Percentiles rank a stretch among this genome's conserved stretches.
Evolutionary conservation across 2,797 vertebrate species (phyloP).

Genomic region (Coluber constrictor): DNA sequence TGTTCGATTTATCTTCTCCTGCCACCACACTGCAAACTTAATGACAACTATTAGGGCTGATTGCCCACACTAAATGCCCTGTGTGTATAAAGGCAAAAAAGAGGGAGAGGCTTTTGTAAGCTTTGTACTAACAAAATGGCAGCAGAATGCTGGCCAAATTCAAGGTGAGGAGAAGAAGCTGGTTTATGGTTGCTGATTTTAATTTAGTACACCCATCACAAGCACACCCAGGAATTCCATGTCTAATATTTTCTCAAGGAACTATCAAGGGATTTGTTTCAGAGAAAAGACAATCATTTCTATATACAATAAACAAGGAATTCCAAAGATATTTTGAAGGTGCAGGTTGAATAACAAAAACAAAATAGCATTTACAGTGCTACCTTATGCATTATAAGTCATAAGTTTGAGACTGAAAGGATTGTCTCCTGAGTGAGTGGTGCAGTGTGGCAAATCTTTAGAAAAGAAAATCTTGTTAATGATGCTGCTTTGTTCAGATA

Average conservation of each 20-base stretch:
- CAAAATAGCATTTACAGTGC: conserved; percentile 51
- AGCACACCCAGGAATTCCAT: neutral
- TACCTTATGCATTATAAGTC: too few species aligned
- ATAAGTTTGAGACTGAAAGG: neutral
- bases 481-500: neutral
- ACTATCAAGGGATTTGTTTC: rapidly evolving
- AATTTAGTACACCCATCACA: conserved; percentile 18
- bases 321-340: neutral
- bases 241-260: neutral
- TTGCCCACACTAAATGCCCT: conserved; percentile 73
- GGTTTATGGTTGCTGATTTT: conserved; percentile 30
- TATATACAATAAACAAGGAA: conserved; percentile 4
- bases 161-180: conserved; percentile 55
- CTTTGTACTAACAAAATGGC: conserved; percentile 71
- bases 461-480: neutral
- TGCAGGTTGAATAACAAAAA: conserved; percentile 49
- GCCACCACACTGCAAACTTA: conserved; percentile 75
- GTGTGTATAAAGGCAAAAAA: conserved; percentile 75
- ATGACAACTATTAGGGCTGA: conserved; percentile 81
- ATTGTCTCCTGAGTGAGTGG: neutral
- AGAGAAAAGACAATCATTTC: neutral
- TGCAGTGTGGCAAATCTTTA: neutral
- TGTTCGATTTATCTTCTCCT: conserved; percentile 69
- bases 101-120: conserved; percentile 69
- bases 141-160: conserved; percentile 57